A percentile compares a stretch with the other conserved stretches of the same genome.
Conservation (phyloP, 2,113 vertebrate genomes). For the Pluvianellus socialis region DNA sequence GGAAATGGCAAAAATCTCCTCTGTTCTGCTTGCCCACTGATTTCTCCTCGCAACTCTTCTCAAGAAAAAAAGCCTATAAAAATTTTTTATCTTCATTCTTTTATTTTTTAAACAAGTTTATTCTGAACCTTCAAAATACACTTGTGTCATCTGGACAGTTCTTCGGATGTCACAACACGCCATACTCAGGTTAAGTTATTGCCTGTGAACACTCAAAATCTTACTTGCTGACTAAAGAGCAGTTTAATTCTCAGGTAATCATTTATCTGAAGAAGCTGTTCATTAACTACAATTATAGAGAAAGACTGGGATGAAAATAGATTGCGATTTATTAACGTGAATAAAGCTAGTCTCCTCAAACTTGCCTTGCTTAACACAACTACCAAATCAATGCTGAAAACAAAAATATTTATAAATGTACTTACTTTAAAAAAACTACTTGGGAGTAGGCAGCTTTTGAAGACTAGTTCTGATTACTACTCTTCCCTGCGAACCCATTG, state of each 20-base stretch:
- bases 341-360: neutral
- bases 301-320: neutral
- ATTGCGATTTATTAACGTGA: neutral
- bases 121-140: neutral
- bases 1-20: no score
- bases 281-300: conserved; percentile 21
- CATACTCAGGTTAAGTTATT: neutral
- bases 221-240: conserved; percentile 22
- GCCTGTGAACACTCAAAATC: neutral
- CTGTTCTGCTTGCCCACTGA: neutral
- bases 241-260: conserved; percentile 32
- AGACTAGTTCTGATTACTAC: neutral
- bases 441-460: neutral
- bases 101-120: neutral
- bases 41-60: neutral
- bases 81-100: neutral
- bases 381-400: neutral
- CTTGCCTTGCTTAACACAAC: neutral
- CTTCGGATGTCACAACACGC: neutral
- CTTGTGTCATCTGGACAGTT: neutral
- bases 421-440: neutral
- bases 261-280: conserved; percentile 43
- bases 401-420: neutral
- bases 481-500: neutral
- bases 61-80: neutral